Base-by-base conservation (phyloP, 2,113 vertebrate species). In the Pleuronectes platessa region DNA sequence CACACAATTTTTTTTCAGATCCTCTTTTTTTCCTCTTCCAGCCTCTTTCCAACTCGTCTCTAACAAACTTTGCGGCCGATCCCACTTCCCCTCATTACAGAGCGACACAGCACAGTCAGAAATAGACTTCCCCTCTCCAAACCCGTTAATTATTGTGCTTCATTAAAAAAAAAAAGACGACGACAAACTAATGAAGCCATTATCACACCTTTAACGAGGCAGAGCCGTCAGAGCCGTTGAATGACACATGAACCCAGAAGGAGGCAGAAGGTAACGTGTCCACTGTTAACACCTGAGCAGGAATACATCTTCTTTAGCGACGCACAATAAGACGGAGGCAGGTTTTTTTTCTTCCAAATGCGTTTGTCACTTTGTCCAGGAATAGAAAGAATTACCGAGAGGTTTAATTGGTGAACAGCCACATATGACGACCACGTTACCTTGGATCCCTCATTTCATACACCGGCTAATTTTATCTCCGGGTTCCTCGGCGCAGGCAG, bases 401-500 rank as follows among this genome's bases (percentile, higher is more conserved):
- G 74, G 76, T 81, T 89, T 90, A 83, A 90, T 84, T 87, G 83
- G 89, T 85, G 35, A 88, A 85, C 74, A 73, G 85, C 54, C 73
- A 67, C 85, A 76, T 85, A 83, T 70, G 83, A 86, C 86, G 68
- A 82, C 49, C 68, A 58, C 61, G 78, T 88, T 83, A 88, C 85
- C 84, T 74, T 64, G 78, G 76, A 82, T 84, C 74, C 75, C 6
- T 73, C 65, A 54, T 18, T 51, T 51, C 4, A 51, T 56, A 65
- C 21, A 58, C 4, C 12, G 62, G 77, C 81, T 90, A 86, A 89
- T 86, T 89, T 88, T 84, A 82, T 78, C 83, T 53, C 53, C 61
- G 45, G 64, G 20, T 87, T 85, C 65, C 72, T 78, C 20, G 66
- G 76, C 21, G 18, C 71, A 31, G 65, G 74, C 81, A 61, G 56